Base-by-base conservation (phyloP, 2,113 vertebrate genomes). In the Epinephelus lanceolatus region DNA sequence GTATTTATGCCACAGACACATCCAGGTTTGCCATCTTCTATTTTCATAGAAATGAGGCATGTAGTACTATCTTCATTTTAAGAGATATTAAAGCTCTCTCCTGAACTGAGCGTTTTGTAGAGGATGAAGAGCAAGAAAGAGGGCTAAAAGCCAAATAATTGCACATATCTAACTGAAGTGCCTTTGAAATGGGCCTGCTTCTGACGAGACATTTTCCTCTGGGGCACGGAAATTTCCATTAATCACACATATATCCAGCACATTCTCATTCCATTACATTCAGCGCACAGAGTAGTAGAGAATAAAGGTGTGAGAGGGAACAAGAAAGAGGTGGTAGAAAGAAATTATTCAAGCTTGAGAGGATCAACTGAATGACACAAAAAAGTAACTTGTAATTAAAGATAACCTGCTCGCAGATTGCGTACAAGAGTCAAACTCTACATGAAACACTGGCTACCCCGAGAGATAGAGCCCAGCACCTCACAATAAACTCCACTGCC, bases 121-220 rank as follows among this genome's bases (percentile, higher is more conserved):
- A 60, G 45, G 45, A 73, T 19, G 17, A 92, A 30, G 40, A 70
- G 55, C 15, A 69, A 25, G 21, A 62, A 65, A 83, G 37, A 68
- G 70, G 78, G 81, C 91, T 96, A 94, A 96, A 96, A 95, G 91
- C 84, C 77, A 78, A 87, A 52, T 92, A 83, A 95, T 94, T 95
- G 91, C 82, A 90, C 70, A 17, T 87, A 91, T 65, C 55, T 71
- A 52, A 86, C 17, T 70, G 86, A 89, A 90, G 85, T 93, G 78
- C 70, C 83, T 87, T 91, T 94, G 80, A 85, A 94, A 96, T 85
- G 73, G 52, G 82, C 83, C 83, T 81, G 84, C 83, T 57, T 75
- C 68, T 77, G 69, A 85, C 61, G 55, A 61, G 56, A 81, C 76
- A 83, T 84, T 89, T 92, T 57, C 78, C 88, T 53, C 79, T 84